Evolutionary conservation across 1,140 invertebrate genomes (phyloP), one percentile per base, ranked within the genome.

Genomic region (Agrypnia vestita): DNA sequence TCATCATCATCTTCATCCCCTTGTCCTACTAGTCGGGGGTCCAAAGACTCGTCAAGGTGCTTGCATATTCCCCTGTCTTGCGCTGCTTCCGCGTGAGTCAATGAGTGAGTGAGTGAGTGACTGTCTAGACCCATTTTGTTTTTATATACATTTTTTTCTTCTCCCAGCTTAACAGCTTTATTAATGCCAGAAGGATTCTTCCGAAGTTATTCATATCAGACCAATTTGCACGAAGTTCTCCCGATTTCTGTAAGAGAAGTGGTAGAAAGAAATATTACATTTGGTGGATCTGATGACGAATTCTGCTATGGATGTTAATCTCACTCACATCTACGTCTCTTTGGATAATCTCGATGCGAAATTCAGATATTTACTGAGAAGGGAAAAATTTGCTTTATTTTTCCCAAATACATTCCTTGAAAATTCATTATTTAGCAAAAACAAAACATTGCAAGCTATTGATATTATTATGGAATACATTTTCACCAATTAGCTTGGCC

Each of bases 181-280:
- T n/a, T n/a, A n/a, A n/a, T n/a, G n/a, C n/a, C n/a, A n/a, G n/a
- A n/a, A n/a, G n/a, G n/a, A n/a, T n/a, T n/a, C n/a, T n/a, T n/a
- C n/a, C n/a, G n/a, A n/a, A n/a, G n/a, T n/a, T n/a, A n/a, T n/a
- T n/a, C n/a, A n/a, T n/a, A n/a, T n/a, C n/a, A n/a, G n/a, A n/a
- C n/a, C n/a, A 13, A 61, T 17, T 61, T 19, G n/a, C 10, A 19
- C 13, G 17, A 15, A n/a, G 56, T 6, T 3, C 4, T 3, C 4
- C 56, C 56, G 0, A 61, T 6, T 21, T 19, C 56, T 21, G 9
- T 61, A 10, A 17, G 10, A 3, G 56, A 61, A 61, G 1, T 61
- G 10, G 13, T 69, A 6, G 64, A 49, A 47, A 15, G 46, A 17
- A 69, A 69, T n/a, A 69, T 69, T n/a, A 35, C 43, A 15, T 17